phyloP scores from a whole-genome alignment of 2,113 vertebrate species.

The Callopanchax toddi region DNA sequence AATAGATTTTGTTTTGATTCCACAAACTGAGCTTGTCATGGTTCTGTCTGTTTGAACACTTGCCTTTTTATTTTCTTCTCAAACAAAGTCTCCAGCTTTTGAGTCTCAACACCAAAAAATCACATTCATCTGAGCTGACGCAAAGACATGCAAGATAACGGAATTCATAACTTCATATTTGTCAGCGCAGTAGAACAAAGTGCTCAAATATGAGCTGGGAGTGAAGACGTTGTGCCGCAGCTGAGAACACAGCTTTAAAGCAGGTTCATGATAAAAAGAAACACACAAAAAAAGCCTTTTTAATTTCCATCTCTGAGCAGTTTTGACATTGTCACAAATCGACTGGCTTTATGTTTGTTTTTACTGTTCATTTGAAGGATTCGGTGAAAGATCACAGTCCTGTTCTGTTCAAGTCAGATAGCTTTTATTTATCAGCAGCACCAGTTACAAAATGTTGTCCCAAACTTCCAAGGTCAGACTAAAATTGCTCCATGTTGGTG shows the following conservation, averaged over 20 bases:
- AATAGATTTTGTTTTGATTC: background rate
- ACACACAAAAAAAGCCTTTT: background rate
- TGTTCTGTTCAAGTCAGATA: background rate
- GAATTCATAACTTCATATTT: conserved; percentile 45
- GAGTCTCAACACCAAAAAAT: background rate
- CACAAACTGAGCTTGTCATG: background rate
- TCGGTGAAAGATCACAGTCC: background rate
- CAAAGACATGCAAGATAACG: conserved; percentile 51
- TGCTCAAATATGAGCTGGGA: conserved; percentile 28
- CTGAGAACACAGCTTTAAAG: conserved; percentile 5
- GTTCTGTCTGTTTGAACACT: conserved; percentile 6
- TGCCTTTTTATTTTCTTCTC: background rate
- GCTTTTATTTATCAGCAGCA: conserved; percentile 3
- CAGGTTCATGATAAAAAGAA: conserved; percentile 11
- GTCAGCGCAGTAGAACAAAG: conserved; percentile 41
- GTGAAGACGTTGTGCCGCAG: conserved; percentile 15
- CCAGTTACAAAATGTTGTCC: conserved; percentile 11
- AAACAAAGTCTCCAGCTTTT: background rate
- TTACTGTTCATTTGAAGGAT: background rate
- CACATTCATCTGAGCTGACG: conserved; percentile 33
- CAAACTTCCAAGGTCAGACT: background rate
- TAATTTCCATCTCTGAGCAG: background rate
- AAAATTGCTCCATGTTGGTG: conserved; percentile 8
- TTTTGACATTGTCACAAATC: too few relatives aligned
- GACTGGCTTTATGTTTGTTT: background rate